Conservation (phyloP, 2,113 vertebrate species). For the Lates calcarifer region DNA sequence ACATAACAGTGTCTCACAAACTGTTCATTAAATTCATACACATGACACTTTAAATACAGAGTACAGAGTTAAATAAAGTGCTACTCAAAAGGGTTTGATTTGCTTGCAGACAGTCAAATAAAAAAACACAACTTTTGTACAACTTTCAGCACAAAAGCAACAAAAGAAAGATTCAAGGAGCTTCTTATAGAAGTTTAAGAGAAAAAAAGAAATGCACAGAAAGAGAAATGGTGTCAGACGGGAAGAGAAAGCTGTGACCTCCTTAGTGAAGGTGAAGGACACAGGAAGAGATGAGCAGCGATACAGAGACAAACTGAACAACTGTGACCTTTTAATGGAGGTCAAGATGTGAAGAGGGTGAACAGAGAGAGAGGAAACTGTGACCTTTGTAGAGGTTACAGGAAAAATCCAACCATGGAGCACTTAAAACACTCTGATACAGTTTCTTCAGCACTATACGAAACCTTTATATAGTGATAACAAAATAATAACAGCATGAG, state of each 20-base stretch:
- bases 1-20: too few relatives aligned
- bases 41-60: too few relatives aligned
- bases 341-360: background rate
- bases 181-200: constrained; percentile 7
- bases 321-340: background rate
- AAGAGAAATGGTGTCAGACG: background rate
- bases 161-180: background rate
- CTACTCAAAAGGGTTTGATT: too few relatives aligned
- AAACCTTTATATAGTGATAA: too few relatives aligned
- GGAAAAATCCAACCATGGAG: background rate
- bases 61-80: too few relatives aligned
- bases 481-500: too few relatives aligned
- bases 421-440: too few relatives aligned
- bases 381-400: too few relatives aligned
- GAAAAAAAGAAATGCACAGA: background rate
- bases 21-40: too few relatives aligned
- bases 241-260: constrained; percentile 13
- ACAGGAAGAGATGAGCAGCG: background rate
- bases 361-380: background rate
- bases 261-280: constrained; percentile 3
- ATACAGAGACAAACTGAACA: background rate
- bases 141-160: too few relatives aligned
- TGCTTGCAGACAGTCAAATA: background rate
- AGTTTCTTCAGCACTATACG: too few relatives aligned
- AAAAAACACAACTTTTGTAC: background rate